Evolutionary conservation across 2,797 vertebrate genomes (phyloP), one percentile per base, ranked within the genome.

Genomic region (Bradypus variegatus): DNA sequence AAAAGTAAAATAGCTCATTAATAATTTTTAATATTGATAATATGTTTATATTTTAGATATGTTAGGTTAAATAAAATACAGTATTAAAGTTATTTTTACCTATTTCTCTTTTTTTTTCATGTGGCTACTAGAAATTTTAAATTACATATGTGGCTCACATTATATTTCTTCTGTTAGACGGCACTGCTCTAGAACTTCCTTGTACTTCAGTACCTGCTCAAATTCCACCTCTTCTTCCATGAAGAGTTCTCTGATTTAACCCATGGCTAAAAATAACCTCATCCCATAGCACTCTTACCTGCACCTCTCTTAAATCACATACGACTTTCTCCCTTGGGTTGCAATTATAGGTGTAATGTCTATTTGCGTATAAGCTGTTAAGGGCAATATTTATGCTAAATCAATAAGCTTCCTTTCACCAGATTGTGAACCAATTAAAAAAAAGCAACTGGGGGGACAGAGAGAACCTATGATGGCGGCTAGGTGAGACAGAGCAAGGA

Each of bases 181-280:
- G n/a, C 50, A 70, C n/a, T 64, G 36, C 45, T 58, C 76, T 78
- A 72, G 41, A 72, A 53, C 55, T 60, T 90, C 12, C 77, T 70
- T 86, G 10, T 76, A 41, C n/a, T 86, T 86, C 11, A 76, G 76
- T 72, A 72, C 45, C 45, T 53, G 23, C 55, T 91, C 64, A 80
- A 62, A 85, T 88, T 76, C 38, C 11, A 69, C 38, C 38, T 33
- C 14, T 78, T 88, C 53, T 80, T 88, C 75, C 58, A n/a, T 84
- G 36, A 41, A 55, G 58, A 14, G 33, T 87, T 92, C 76, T 79
- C 55, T 91, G 58, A 81, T 80, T 91, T 93, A 91, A 69, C 55
- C 33, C 33, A 48, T 50, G 67, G 41, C 69, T 91, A 89, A 84
- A 79, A 75, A 73, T 82, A 50, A 91, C 77, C 18, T 70, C 36